These are phyloP conservation scores for Chalcis sispes DNA, from an alignment of 2,888 invertebrate species.

Conservation along the genomic window DNA sequence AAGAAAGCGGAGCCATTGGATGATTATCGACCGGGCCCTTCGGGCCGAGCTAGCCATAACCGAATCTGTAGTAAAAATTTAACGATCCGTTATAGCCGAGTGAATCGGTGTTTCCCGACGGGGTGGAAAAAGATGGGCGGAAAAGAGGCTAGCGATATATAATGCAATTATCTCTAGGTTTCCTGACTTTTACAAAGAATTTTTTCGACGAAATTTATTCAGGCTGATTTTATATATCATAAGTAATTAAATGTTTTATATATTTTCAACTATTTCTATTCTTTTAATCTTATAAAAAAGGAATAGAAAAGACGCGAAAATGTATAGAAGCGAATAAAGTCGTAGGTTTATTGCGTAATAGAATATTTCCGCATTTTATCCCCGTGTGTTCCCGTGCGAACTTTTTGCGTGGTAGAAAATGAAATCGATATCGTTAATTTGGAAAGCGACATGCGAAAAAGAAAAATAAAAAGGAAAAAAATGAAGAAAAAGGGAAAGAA, in stretches of 20 bases:
- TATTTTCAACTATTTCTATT: constrained; percentile 30
- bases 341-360: constrained; percentile 52
- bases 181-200: constrained; percentile 29
- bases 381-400: constrained; percentile 17
- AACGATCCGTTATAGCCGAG: constrained; percentile 35
- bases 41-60: constrained; percentile 63
- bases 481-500: constrained; percentile 33
- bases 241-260: constrained; percentile 36
- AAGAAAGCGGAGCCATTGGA: constrained; percentile 79
- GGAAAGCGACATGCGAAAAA: constrained; percentile 19
- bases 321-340: constrained; percentile 13
- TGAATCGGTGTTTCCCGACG: constrained; percentile 38
- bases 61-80: constrained; percentile 26
- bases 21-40: constrained; percentile 63
- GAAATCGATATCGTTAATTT: constrained; percentile 1
- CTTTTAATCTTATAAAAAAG: constrained; percentile 17
- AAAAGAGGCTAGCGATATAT: constrained; percentile 51
- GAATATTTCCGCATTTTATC: constrained; percentile 43
- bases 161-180: constrained; percentile 47
- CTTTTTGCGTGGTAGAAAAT: constrained; percentile 26
- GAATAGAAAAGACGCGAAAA: constrained; percentile 15
- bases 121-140: no score
- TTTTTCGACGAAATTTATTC: constrained; percentile 27
- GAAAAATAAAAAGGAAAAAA: no score
- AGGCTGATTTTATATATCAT: constrained; percentile 21